Conservation (phyloP, 2,888 invertebrate species). For the Cosmorhoe ocellata region DNA sequence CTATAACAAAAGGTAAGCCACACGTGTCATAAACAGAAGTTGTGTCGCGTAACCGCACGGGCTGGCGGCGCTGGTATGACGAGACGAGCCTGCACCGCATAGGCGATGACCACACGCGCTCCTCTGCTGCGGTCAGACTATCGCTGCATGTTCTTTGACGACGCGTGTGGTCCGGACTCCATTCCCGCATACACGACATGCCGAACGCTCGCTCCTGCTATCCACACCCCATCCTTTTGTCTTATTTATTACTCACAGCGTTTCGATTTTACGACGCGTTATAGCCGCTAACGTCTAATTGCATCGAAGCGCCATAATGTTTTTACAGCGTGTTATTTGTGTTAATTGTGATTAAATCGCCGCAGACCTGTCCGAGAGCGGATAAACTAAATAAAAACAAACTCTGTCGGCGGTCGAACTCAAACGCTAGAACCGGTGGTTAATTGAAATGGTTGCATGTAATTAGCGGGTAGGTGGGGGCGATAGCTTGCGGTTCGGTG, state of each 20-base stretch:
- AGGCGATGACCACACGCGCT: conserved; percentile 44
- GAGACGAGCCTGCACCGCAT: conserved; percentile 41
- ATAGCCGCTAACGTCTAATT: conserved; percentile 58
- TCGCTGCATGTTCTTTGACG: conserved; percentile 40
- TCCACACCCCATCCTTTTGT: conserved; percentile 37
- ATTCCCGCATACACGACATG: conserved; percentile 34
- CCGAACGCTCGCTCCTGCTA: conserved; percentile 25
- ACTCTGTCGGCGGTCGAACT: conserved; percentile 40
- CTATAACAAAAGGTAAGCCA: conserved; percentile 31
- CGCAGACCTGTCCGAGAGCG: conserved; percentile 44
- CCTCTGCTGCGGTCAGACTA: conserved; percentile 54
- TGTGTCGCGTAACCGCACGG: conserved; percentile 47
- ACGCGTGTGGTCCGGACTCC: conserved; percentile 49
- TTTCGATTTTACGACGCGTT: conserved; percentile 52
- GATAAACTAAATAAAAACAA: conserved; percentile 52
- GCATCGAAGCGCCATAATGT: conserved; percentile 45
- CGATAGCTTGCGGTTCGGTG: conserved; percentile 66
- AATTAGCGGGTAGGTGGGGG: conserved; percentile 71
- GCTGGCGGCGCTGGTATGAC: conserved; percentile 23
- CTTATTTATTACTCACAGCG: conserved; percentile 51
- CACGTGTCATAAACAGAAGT: conserved; percentile 44
- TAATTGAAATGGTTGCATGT: conserved; percentile 76
- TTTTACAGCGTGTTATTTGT: conserved; percentile 48
- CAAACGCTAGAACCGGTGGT: conserved; percentile 50
- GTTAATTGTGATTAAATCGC: conserved; percentile 56